Evolutionary conservation across 2,113 vertebrate species (phyloP).

Genomic region (Stomatorhinus ivindoensis): DNA sequence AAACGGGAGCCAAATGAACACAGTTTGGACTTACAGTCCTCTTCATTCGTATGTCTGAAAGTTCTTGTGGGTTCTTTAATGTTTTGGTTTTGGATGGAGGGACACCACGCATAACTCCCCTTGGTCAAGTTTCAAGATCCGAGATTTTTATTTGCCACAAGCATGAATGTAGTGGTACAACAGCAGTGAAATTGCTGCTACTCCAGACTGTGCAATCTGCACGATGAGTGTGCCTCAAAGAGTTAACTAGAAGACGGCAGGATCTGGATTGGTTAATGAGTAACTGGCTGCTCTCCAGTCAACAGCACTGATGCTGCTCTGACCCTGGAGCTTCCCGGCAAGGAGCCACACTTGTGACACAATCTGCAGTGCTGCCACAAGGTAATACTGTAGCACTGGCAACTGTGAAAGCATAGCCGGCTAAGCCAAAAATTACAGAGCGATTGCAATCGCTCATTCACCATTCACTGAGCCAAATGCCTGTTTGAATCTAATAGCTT

Average conservation of each 20-base stretch:
- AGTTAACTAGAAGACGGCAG: neutral
- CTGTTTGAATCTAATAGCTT: neutral
- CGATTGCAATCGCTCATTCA: neutral
- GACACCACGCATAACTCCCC: neutral
- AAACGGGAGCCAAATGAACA: no score
- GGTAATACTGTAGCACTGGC: neutral
- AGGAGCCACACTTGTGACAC: neutral
- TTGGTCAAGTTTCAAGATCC: neutral
- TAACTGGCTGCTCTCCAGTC: constrained; percentile 3
- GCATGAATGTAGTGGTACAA: neutral
- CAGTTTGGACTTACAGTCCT: no score
- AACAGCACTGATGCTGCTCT: neutral
- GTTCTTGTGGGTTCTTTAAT: neutral
- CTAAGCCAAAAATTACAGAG: neutral
- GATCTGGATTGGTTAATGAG: constrained; percentile 9
- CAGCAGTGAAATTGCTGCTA: neutral
- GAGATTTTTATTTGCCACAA: neutral
- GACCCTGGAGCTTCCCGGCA: neutral
- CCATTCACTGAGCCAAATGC: neutral
- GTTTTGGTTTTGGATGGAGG: neutral
- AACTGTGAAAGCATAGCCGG: neutral
- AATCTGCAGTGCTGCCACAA: neutral
- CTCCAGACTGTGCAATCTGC: neutral
- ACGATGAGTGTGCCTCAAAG: neutral
- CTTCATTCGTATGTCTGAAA: no score